Base-by-base conservation (phyloP, 2,113 vertebrate species). In the Daboia siamensis region DNA sequence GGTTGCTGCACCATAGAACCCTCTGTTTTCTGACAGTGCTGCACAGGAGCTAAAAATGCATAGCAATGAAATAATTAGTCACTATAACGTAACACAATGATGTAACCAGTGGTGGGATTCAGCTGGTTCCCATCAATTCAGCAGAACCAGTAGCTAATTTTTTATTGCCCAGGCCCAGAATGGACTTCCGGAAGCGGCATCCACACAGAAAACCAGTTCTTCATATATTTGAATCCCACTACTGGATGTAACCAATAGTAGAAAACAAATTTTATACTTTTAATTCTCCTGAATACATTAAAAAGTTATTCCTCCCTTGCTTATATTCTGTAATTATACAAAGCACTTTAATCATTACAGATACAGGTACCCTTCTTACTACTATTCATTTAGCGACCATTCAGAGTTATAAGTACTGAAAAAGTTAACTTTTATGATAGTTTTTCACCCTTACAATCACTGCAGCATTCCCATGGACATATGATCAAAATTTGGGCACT, bases 21-120 rank as follows among this genome's bases (percentile, higher is more conserved):
- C 98, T 94, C 99, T 98, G 94, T 97, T 98, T 95, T 99, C 99
- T 91, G 99, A 97, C 97, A 98, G 97, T 0, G 98, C 98, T 21
- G 98, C 98, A 26, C 98, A 99, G 0, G 99, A 99, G 90, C 99
- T 99, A 90, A 33, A 64, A 1, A 39, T 55, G 94, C 74, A 94
- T 0, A 29, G 57, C 91, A 61, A 92, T 1, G 39, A 39, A 87
- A 80, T 0, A 7, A 23, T 92, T 85, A 90, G 33, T 51, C 74
- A 44, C 74, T 39, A 10, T 80, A 90, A 80, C 26, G 87, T 48
- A 86, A 44, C 69, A 10, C 59, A 51, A 1, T 44, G 33, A 57
- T 85, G 55, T 94, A 95, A 24, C 90, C 90, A 93, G 23, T 3
- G 4, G 91, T 93, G 90, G 48, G 48, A 51, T 51, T 51, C 48